Conservation (phyloP, 2,888 invertebrate species). For the Tuberolachnus salignus region DNA sequence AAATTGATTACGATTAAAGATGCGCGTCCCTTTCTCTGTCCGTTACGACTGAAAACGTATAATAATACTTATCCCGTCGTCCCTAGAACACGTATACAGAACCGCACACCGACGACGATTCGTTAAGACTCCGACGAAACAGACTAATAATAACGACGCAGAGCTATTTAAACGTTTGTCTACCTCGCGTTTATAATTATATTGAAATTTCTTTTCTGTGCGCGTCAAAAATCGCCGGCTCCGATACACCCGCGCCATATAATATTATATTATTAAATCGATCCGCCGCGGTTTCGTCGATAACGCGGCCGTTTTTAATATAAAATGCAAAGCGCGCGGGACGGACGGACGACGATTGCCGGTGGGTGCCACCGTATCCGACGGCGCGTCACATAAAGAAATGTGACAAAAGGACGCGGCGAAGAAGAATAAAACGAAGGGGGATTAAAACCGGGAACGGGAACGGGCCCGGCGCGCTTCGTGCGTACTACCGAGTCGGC, state of each 20-base stretch:
- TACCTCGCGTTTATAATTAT: neutral
- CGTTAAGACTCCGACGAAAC: no score
- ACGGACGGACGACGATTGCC: neutral
- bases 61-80: neutral
- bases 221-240: neutral
- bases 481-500: no score
- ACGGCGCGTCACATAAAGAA: neutral
- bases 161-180: no score
- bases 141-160: no score
- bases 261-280: no score
- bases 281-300: conserved; percentile 1
- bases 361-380: conserved; percentile 1
- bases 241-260: no score
- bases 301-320: conserved; percentile 32
- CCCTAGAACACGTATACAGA: no score
- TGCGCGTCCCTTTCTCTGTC: conserved; percentile 28
- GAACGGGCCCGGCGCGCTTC: neutral
- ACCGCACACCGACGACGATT: no score
- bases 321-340: conserved; percentile 34
- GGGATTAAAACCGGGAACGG: conserved; percentile 37
- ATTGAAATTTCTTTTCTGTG: neutral
- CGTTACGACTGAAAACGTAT: neutral
- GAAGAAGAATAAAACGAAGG: conserved; percentile 16
- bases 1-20: conserved; percentile 53
- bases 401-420: conserved; percentile 39